Base-by-base conservation (phyloP, 2,888 invertebrate species). In the Endomychus coccineus region DNA sequence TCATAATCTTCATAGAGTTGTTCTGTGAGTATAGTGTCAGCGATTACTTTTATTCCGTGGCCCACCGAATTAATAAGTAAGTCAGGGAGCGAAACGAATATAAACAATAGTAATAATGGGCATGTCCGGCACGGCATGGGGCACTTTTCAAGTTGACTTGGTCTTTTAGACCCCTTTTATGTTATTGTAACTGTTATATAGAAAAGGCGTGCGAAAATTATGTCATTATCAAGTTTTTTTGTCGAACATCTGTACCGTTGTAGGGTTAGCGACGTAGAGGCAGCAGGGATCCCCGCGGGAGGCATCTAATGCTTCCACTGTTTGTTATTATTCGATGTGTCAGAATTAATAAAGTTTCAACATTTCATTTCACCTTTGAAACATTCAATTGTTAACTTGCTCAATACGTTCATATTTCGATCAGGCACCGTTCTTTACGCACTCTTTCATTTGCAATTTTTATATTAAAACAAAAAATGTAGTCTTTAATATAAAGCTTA, bases 191-290 rank as follows among this genome's bases (percentile, higher is more conserved):
- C 52, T 36, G 49, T 48, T 32, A 52, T 53, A 54, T 53, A 54
- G 55, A 49, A 56, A 56, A 58, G 58, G 59, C 58, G 57, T 57
- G 57, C 55, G 57, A 57, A 57, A 56, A 58, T 59, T 58, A 57
- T 56, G 52, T 56, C 55, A 53, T 57, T 54, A 58, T 53, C 49
- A 48, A 50, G 43, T 48, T 51, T 55, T n/a, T 52, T 52, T 53
- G 33, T 38, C 34, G 51, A 52, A 54, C 54, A 55, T 54, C 51
- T 55, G 52, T 47, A 43, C 42, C 39, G 41, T 41, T 42, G 25
- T 24, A 23, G 37, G 42, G 32, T 32, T 30, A 35, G 34, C 36
- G 28, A 36, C 34, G 35, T 14, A 2, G 1, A 15, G 25, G 16
- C 37, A 21, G 28, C 31, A 41, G 5, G 22, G 32, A 34, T 30